Conservation (phyloP, 1,140 invertebrate species). For the Aphaenogaster ashmeadi region DNA sequence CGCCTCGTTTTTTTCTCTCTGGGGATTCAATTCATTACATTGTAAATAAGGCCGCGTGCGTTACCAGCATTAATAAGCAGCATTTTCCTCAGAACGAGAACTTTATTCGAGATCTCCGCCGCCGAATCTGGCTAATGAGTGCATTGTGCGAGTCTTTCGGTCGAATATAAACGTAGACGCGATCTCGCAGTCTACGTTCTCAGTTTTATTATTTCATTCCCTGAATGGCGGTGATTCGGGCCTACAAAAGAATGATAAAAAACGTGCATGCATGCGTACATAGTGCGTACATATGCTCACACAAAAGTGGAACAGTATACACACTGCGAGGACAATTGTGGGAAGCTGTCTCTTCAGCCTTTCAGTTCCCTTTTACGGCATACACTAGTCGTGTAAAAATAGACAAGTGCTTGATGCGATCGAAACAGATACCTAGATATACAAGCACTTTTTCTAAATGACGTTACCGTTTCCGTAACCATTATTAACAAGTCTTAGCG, state of each 20-base stretch:
- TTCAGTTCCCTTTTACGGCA: not conserved
- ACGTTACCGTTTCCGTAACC: slow-evolving; percentile 22
- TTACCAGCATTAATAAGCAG: slow-evolving; percentile 10
- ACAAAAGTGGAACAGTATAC: slow-evolving; percentile 9
- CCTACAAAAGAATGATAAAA: not conserved
- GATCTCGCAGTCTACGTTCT: not conserved
- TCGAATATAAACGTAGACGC: not conserved
- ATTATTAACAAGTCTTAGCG: not conserved
- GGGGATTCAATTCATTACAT: slow-evolving; percentile 24
- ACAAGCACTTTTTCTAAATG: not conserved
- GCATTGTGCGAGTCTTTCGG: not conserved
- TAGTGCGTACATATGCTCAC: not conserved
- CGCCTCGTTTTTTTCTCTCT: slow-evolving; percentile 33
- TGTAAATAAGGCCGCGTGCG: slow-evolving; percentile 26
- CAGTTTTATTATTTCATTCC: slow-evolving; percentile 1
- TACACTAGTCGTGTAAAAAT: not conserved
- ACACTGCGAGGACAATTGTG: slow-evolving; percentile 18
- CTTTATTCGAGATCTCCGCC: not conserved
- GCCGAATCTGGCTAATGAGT: not conserved
- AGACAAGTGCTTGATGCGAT: not conserved
- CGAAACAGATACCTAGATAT: not conserved
- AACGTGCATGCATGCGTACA: not conserved
- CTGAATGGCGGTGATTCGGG: not conserved
- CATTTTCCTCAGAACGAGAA: not conserved
- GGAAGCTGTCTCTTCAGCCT: not conserved